A percentile compares a stretch with the other conserved stretches of the same genome.
Evolutionary conservation across 2,888 invertebrate genomes (phyloP).

Genomic region (Macrostomum cliftonense): DNA sequence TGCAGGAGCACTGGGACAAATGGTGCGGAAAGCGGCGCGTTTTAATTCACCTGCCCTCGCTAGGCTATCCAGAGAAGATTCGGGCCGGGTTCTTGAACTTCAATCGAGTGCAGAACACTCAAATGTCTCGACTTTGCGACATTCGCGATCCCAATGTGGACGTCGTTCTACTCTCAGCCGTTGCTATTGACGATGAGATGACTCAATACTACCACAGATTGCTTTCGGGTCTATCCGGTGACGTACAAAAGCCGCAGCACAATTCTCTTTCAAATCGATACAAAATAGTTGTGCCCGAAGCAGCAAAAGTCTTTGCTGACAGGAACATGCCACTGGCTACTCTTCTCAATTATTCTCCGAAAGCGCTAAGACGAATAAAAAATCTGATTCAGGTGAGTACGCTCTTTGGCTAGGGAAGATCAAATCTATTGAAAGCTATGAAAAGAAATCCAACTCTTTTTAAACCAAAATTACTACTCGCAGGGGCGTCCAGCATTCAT

Average conservation of each 20-base stretch:
- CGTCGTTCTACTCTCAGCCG: conserved; percentile 34
- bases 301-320: conserved; percentile 32
- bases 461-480: too few species aligned
- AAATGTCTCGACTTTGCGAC: conserved; percentile 36
- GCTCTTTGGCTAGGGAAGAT: too few species aligned
- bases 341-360: too few species aligned
- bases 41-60: conserved; percentile 33
- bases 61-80: conserved; percentile 28
- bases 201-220: conserved; percentile 35
- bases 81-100: conserved; percentile 27
- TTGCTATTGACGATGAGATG: conserved; percentile 34
- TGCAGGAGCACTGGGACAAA: conserved; percentile 22
- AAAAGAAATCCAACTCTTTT: too few species aligned
- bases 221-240: conserved; percentile 11
- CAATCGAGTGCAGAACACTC: conserved; percentile 30
- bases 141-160: conserved; percentile 35
- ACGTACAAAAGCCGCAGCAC: conserved; percentile 27
- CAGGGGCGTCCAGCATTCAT: conserved; percentile 33
- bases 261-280: conserved; percentile 27
- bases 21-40: conserved; percentile 26
- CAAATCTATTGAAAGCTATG: too few species aligned
- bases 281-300: conserved; percentile 35
- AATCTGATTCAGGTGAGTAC: too few species aligned
- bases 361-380: too few species aligned
- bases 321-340: too few species aligned